Evolutionary conservation across 1,140 invertebrate genomes (phyloP).

Genomic region (Calycopis cecrops): DNA sequence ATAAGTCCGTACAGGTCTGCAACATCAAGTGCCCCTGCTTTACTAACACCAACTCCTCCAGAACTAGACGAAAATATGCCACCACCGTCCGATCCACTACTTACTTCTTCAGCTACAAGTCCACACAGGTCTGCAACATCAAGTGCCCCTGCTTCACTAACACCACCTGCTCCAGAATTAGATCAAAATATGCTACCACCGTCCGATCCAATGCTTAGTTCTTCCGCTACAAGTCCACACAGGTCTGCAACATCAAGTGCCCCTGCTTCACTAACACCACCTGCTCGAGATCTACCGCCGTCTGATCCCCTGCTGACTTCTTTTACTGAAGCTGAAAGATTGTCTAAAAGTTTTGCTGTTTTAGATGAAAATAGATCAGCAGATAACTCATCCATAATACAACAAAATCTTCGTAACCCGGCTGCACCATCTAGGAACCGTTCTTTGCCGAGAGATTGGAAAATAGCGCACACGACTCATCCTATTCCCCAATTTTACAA

Average conservation of each 20-base stretch:
- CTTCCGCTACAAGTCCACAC: not conserved
- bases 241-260: not conserved
- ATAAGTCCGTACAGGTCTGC: not conserved
- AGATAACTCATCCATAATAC: too few species aligned
- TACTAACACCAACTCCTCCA: conserved; percentile 7
- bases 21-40: too few species aligned
- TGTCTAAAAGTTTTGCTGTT: too few species aligned
- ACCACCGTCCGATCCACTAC: not conserved
- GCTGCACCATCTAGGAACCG: too few species aligned
- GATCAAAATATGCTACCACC: conserved; percentile 3
- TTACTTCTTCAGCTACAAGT: not conserved
- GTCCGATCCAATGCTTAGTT: not conserved
- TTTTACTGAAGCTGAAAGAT: too few species aligned
- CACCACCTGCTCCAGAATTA: conserved; percentile 11
- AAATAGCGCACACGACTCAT: conserved; percentile 19
- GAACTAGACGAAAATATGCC: conserved; percentile 9
- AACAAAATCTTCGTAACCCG: too few species aligned
- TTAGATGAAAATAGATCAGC: too few species aligned
- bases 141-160: too few species aligned
- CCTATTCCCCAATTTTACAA: conserved; percentile 21
- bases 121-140: not conserved
- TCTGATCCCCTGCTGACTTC: not conserved
- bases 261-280: conserved; percentile 5
- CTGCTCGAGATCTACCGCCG: not conserved
- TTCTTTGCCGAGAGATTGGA: conserved; percentile 17